A percentile compares a stretch with the other conserved stretches of the same genome.
phyloP scores from a whole-genome alignment of 2,113 vertebrate species.

The Hipposideros armiger region DNA sequence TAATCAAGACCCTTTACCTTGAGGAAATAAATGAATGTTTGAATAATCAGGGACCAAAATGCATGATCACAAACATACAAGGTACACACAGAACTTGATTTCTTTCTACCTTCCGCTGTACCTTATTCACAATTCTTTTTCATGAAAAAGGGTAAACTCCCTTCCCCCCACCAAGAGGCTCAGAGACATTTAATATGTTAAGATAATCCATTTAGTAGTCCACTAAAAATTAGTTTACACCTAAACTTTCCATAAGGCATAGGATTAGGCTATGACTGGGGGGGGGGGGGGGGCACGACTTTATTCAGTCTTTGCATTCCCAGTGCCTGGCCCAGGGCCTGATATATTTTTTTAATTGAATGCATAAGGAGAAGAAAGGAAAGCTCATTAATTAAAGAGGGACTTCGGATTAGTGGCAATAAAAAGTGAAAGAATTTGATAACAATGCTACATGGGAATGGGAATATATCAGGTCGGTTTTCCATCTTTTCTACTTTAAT shows the following conservation, averaged over 20 bases:
- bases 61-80: background rate
- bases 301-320: conserved; percentile 27
- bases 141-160: background rate
- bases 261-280: background rate
- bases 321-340: background rate
- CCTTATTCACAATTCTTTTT: background rate
- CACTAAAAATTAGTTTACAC: background rate
- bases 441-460: background rate
- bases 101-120: background rate
- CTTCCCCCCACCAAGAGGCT: background rate
- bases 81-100: background rate
- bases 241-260: background rate
- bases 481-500: conserved; percentile 51
- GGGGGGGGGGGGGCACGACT: background rate
- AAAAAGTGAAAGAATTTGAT: conserved; percentile 49
- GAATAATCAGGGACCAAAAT: background rate
- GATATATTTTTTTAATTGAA: background rate
- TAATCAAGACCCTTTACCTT: background rate
- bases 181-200: background rate
- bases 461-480: conserved; percentile 15
- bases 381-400: conserved; percentile 19
- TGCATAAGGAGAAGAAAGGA: background rate
- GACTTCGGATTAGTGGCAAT: background rate
- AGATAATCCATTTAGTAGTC: background rate
- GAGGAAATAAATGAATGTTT: conserved; percentile 3